These are phyloP conservation scores for Trachelus iudaicus DNA, from an alignment of 2,888 invertebrate genomes.

Conservation along the genomic window DNA sequence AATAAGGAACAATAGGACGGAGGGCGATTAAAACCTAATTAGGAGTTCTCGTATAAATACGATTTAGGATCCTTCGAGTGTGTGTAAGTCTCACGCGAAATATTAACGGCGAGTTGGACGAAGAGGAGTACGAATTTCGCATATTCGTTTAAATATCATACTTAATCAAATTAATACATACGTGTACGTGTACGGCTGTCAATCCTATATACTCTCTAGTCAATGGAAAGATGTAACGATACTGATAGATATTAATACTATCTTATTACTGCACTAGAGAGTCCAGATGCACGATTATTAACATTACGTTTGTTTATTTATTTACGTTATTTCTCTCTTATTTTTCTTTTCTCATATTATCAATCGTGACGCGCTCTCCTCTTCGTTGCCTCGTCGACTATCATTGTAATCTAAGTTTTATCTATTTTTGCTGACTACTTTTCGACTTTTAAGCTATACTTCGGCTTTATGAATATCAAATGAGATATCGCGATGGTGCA, in stretches of 20 bases:
- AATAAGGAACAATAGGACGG: background rate
- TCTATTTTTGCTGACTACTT: constrained; percentile 52
- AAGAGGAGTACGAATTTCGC: background rate
- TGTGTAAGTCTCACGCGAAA: background rate
- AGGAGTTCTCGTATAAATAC: background rate
- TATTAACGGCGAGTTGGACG: background rate
- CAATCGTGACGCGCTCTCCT: background rate
- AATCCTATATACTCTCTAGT: background rate
- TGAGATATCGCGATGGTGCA: constrained; percentile 5
- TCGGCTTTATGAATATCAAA: constrained; percentile 44
- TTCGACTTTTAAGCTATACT: constrained; percentile 41
- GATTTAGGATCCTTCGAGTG: background rate
- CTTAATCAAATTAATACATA: background rate
- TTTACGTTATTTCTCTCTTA: background rate
- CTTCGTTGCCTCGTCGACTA: constrained; percentile 10
- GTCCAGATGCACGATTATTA: background rate
- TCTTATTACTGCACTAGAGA: background rate
- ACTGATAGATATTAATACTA: background rate
- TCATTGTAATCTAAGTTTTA: constrained; percentile 46
- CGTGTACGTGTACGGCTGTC: background rate
- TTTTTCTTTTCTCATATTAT: background rate
- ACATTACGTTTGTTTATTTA: background rate
- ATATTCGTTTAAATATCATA: background rate
- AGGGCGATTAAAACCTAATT: background rate
- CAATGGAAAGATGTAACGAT: background rate